These are phyloP conservation scores for Sarcophaga subvicina DNA, from an alignment of 2,888 invertebrate species.

Conservation along the genomic window DNA sequence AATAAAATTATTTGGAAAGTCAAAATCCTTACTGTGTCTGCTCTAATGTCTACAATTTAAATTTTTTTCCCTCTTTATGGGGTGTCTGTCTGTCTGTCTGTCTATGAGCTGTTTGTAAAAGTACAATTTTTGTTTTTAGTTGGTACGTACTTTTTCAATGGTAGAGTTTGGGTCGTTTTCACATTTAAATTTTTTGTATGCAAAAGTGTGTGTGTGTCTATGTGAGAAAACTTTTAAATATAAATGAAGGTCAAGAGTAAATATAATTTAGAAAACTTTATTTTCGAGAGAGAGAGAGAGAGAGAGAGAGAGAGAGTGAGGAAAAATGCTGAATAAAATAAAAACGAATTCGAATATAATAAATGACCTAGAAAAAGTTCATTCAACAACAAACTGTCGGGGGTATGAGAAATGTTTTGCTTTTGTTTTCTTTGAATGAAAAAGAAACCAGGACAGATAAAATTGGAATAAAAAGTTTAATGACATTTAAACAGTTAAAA, in stretches of 20 bases:
- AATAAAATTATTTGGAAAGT: constrained; percentile 39
- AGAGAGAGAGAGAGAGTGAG: not conserved
- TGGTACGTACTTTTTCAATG: not conserved
- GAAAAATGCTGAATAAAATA: no score
- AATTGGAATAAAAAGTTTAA: no score
- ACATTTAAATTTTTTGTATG: not conserved
- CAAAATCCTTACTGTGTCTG: constrained; percentile 57
- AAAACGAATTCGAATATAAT: not conserved
- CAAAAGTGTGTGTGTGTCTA: not conserved
- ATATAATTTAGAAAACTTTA: constrained; percentile 56
- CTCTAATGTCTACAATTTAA: constrained; percentile 53
- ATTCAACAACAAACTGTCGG: not conserved
- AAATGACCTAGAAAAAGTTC: constrained; percentile 52
- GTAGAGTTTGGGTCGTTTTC: not conserved
- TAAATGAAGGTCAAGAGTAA: constrained; percentile 63
- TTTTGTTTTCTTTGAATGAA: no score
- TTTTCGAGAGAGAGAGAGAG: not conserved
- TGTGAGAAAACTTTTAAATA: not conserved
- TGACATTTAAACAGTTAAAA: no score
- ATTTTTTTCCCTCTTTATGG: constrained; percentile 37
- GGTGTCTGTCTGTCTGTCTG: constrained; percentile 13
- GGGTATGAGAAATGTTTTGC: no score
- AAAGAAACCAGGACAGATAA: no score
- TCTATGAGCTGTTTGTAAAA: not conserved
- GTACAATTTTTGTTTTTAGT: constrained; percentile 6